Conservation (phyloP, 2,113 vertebrate genomes). For the Podocnemis expansa region DNA sequence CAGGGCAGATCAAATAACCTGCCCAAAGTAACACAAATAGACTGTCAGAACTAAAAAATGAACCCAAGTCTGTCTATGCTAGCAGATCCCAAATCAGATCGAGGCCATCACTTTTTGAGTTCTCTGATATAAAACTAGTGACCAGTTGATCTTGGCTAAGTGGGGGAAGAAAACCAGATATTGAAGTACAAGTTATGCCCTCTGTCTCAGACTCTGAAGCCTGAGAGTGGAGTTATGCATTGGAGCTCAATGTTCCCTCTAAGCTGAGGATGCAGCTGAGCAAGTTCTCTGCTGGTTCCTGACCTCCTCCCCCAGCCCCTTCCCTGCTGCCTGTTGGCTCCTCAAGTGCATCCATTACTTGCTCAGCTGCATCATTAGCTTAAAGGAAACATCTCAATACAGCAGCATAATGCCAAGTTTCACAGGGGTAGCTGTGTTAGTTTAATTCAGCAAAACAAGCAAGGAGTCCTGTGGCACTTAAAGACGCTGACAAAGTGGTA, state of each 20-base stretch:
- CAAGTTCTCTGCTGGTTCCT: no score
- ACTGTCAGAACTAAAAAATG: neutral
- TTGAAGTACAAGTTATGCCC: neutral
- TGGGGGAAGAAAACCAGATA: constrained; percentile 6
- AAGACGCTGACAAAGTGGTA: no score
- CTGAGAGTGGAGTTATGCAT: neutral
- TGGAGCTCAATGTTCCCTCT: neutral
- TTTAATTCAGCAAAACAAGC: no score
- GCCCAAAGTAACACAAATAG: rapidly evolving
- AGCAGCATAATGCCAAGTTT: no score
- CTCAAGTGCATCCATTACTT: no score
- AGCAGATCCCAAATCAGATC: neutral
- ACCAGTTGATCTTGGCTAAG: neutral
- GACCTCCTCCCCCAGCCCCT: no score
- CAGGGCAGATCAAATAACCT: neutral
- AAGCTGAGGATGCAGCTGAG: no score
- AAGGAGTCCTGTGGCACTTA: no score
- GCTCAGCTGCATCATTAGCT: no score
- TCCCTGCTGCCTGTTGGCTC: no score
- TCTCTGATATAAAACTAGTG: neutral
- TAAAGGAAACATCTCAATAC: no score
- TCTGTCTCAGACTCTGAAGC: neutral
- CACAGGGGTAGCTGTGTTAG: no score
- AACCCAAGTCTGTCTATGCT: neutral
- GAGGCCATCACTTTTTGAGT: neutral